Evolutionary conservation across 2,797 vertebrate species (phyloP), one percentile per base, ranked within the genome.

Genomic region (Pogonophryne albipinna): DNA sequence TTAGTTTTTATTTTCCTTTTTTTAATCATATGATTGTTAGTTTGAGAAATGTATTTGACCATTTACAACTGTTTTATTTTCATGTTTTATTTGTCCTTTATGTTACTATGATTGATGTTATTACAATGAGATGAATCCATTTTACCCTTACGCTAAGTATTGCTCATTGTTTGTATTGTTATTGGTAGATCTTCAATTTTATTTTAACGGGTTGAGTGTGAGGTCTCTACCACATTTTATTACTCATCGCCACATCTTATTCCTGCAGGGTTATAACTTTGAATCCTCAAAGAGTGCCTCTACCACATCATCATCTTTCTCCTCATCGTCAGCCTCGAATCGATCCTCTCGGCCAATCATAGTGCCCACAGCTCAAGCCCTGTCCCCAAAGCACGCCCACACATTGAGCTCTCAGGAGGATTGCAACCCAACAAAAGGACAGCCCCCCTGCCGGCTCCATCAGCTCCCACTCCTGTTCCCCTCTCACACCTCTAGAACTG

Each of bases 291-390:
- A 96, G 87, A 95, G 91, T 82, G 91, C 94, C 78, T 89, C 84
- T 17, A 68, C 91, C 79, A 77, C 85, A 57, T 93, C 91, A 10
- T 71, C 78, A 10, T 71, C 78, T 38, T 72, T 78, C 41, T 85
- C 76, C 10, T 86, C 85, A 9, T 85, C 87, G 66, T 88, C 74
- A 45, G 56, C 80, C 59, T 85, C 87, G 4, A 83, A 89, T 83
- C 95, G 95, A 84, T 79, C 92, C 34, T 55, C 93, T 47, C 92
- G 93, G 49, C 95, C 97, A 47, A 96, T 98, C 87, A 92, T 97
- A 84, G 97, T 98, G 76, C 97, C 98, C 73, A 96, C 96, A n/a
- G 96, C 96, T 64, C 94, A 95, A 85, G 89, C 94, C 23, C 93
- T 95, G 57, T 91, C 86, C 20, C 87, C 92, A 57, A 89, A 92